Evolutionary conservation across 1,140 invertebrate genomes (phyloP).

Genomic region (Rhopalosiphum padi): DNA sequence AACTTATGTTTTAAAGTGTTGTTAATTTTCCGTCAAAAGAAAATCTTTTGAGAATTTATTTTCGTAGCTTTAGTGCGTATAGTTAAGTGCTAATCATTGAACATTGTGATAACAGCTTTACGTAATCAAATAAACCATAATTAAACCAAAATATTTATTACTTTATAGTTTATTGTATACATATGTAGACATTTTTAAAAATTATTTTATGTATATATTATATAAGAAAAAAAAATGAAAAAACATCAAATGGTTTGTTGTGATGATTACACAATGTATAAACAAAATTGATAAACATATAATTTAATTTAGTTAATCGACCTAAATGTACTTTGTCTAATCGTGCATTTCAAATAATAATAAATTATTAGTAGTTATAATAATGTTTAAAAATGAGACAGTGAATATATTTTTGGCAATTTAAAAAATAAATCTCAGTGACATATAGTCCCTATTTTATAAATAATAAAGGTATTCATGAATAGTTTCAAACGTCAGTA

Average conservation of each 20-base stretch:
- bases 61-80: neutral
- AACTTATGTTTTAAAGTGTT: neutral
- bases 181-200: neutral
- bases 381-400: too few species aligned
- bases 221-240: neutral
- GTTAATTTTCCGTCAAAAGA: neutral
- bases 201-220: neutral
- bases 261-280: too few species aligned
- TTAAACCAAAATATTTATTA: neutral
- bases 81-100: neutral
- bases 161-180: neutral
- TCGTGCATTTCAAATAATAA: too few species aligned
- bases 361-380: too few species aligned
- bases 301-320: too few species aligned
- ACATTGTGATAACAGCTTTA: neutral
- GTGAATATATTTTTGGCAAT: too few species aligned
- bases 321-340: too few species aligned
- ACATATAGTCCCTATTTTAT: too few species aligned
- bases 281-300: too few species aligned
- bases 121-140: neutral
- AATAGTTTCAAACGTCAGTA: neutral
- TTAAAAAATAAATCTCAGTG: too few species aligned
- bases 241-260: neutral
- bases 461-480: too few species aligned
- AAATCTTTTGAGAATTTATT: constrained; percentile 15